A percentile compares a stretch with the other conserved stretches of the same genome.
Conservation (phyloP, 2,888 invertebrate species). For the Scelioninae gen. 1 region DNA sequence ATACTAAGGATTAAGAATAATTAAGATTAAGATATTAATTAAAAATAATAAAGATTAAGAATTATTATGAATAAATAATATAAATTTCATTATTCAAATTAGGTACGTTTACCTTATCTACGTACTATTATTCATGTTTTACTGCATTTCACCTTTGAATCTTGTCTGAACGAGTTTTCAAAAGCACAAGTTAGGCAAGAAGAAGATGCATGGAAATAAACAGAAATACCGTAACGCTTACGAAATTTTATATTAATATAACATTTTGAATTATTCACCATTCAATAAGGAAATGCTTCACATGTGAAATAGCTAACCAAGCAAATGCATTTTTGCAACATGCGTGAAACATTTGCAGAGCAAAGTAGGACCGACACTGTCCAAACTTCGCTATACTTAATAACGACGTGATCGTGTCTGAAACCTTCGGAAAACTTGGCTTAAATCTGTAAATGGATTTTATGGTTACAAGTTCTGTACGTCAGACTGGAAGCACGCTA, state of each 20-base stretch:
- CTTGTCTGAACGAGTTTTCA: too few species aligned
- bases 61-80: too few species aligned
- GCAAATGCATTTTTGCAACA: constrained; percentile 18
- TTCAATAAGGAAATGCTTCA: constrained; percentile 34
- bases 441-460: constrained; percentile 22
- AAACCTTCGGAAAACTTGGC: constrained; percentile 8
- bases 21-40: too few species aligned
- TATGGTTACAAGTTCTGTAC: background rate
- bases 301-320: constrained; percentile 21
- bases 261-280: constrained; percentile 12
- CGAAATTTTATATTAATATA: too few species aligned
- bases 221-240: too few species aligned
- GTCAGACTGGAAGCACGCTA: background rate
- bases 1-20: too few species aligned
- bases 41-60: too few species aligned
- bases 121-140: too few species aligned
- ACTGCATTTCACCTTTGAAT: too few species aligned
- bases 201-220: background rate
- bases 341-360: constrained; percentile 3
- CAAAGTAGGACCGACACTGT: constrained; percentile 27
- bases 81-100: too few species aligned
- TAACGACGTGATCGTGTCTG: background rate
- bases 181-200: too few species aligned
- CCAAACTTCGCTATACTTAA: constrained; percentile 32
- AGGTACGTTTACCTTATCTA: too few species aligned